A percentile compares a stretch with the other conserved stretches of the same genome.
phyloP scores from a whole-genome alignment of 2,888 invertebrate genomes.

The Lottia gigantea region DNA sequence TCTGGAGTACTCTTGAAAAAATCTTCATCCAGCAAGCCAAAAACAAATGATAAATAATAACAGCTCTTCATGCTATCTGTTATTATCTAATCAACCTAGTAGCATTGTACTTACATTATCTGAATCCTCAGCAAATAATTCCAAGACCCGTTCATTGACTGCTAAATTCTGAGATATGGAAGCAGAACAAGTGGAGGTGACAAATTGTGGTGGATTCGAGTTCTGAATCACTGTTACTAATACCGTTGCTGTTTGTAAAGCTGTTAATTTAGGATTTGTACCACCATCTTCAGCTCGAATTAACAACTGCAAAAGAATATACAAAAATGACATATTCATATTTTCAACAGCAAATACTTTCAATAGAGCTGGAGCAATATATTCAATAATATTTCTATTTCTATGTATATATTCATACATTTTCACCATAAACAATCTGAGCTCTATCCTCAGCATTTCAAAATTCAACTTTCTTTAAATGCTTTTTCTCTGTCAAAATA shows the following conservation, averaged over 20 bases:
- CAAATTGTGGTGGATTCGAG: conserved; percentile 22
- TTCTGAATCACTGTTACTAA: conserved; percentile 53
- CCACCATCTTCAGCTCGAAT: conserved; percentile 3
- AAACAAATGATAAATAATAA: too few species aligned
- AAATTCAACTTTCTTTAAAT: too few species aligned
- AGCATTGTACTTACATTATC: background rate
- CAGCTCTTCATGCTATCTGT: too few species aligned
- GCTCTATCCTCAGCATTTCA: too few species aligned
- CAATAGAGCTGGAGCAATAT: too few species aligned
- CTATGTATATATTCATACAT: too few species aligned
- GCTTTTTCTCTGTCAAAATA: too few species aligned
- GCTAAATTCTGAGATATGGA: background rate
- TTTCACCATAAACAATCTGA: too few species aligned
- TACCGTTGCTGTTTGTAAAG: conserved; percentile 31
- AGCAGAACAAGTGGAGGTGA: background rate
- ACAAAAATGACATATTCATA: background rate
- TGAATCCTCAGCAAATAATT: background rate
- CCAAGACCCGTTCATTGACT: background rate
- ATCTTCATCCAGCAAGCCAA: too few species aligned
- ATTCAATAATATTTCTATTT: too few species aligned
- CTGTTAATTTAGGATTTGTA: background rate
- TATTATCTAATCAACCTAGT: too few species aligned
- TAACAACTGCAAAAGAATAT: background rate
- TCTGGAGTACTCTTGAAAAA: too few species aligned
- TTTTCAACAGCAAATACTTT: background rate